Percentiles rank a stretch among this genome's conserved stretches.
These are phyloP conservation scores for Chelon labrosus DNA, from an alignment of 2,797 vertebrate species.

Conservation along the genomic window DNA sequence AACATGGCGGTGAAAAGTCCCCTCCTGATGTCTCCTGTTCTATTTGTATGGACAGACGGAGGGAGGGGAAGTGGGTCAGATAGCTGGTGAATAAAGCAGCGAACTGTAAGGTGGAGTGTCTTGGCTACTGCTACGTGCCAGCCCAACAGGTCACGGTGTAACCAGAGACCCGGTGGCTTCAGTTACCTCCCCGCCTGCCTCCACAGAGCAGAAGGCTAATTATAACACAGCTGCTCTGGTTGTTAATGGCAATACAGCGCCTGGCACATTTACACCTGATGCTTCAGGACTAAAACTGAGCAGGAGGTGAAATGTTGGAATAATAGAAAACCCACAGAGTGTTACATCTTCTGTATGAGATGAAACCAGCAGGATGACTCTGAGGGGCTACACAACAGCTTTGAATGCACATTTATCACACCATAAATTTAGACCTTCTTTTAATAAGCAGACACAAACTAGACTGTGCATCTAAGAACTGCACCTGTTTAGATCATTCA, in stretches of 20 bases:
- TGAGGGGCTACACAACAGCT: not conserved
- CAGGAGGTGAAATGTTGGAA: slow-evolving; percentile 14
- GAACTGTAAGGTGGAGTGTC: slow-evolving; percentile 42
- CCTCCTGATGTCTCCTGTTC: slow-evolving; percentile 49
- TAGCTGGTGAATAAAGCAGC: slow-evolving; percentile 66
- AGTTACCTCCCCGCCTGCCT: slow-evolving; percentile 71
- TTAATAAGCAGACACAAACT: slow-evolving; percentile 16
- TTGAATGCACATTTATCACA: not conserved
- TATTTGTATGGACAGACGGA: slow-evolving; percentile 53
- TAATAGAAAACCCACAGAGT: not conserved
- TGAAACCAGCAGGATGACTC: not conserved
- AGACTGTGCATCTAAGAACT: not conserved
- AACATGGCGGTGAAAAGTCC: slow-evolving; percentile 50
- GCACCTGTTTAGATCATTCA: slow-evolving; percentile 64
- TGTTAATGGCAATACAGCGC: slow-evolving; percentile 50
- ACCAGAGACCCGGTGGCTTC: slow-evolving; percentile 74
- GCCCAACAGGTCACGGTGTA: slow-evolving; percentile 74
- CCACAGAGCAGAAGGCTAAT: slow-evolving; percentile 69
- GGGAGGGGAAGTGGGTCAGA: slow-evolving; percentile 39
- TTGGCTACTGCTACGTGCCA: slow-evolving; percentile 57
- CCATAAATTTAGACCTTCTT: slow-evolving; percentile 18
- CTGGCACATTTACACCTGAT: slow-evolving; percentile 64
- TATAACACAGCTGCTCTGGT: slow-evolving; percentile 70
- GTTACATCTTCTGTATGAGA: not conserved
- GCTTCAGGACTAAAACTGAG: slow-evolving; percentile 25